These are phyloP conservation scores for Lapara coniferarum DNA, from an alignment of 2,888 invertebrate genomes.

Conservation along the genomic window DNA sequence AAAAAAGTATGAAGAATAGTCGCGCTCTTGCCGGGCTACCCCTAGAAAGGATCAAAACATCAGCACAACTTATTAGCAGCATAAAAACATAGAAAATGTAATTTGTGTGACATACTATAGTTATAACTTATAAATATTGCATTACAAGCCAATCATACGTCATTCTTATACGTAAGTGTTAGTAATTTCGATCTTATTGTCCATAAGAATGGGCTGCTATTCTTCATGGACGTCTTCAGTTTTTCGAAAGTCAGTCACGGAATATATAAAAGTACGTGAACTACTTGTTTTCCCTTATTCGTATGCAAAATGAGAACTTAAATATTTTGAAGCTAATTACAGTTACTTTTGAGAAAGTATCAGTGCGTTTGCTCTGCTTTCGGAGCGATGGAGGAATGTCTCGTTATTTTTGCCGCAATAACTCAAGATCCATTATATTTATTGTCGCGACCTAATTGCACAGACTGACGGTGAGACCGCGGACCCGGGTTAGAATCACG, in stretches of 20 bases:
- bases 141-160: no score
- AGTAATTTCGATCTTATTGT: no score
- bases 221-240: background rate
- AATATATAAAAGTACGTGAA: background rate
- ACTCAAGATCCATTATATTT: constrained; percentile 8
- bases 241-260: background rate
- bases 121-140: no score
- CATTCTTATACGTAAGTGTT: no score
- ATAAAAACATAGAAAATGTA: no score
- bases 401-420: constrained; percentile 2
- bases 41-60: no score
- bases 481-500: background rate
- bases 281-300: background rate
- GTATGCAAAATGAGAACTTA: background rate
- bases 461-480: background rate
- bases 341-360: constrained; percentile 17
- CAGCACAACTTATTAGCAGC: no score
- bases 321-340: background rate
- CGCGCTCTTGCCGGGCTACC: no score
- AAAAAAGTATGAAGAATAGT: no score
- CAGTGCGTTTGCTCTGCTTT: constrained; percentile 5
- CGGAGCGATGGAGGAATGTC: constrained; percentile 1
- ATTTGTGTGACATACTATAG: no score
- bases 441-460: background rate
- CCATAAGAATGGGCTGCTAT: no score